Evolutionary conservation across 2,113 vertebrate species (phyloP), one percentile per base, ranked within the genome.

Genomic region (Spea bombifrons): DNA sequence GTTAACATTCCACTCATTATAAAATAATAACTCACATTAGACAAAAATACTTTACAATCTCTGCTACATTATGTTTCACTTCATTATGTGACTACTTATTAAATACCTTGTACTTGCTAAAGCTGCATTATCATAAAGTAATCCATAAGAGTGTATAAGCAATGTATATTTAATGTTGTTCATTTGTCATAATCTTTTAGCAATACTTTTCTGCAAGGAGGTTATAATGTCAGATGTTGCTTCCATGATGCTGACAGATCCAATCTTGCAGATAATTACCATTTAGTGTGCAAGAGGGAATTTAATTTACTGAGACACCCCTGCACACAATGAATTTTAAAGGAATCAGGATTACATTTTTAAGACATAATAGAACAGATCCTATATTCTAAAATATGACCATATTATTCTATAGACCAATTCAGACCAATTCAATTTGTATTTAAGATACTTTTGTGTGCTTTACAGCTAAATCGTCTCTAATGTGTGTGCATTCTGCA

Each of bases 191-290:
- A 94, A 95, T 96, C 96, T 96, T 94, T 94, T 93, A 30, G 94
- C 92, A 95, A 94, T 96, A 93, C 94, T 95, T 94, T 94, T 95
- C 93, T 94, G 93, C 96, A 95, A 95, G 96, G 93, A 97, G 95
- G 96, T 93, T 96, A 95, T 92, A 97, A 96, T 98, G 96, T 98
- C 96, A 98, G 95, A 93, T 94, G 94, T 57, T 95, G 96, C 95
- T 96, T 96, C 94, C 94, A 93, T 93, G 90, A 95, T 90, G 94
- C 94, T 96, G 96, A 98, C 97, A 98, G 95, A 94, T 98, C 95
- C 94, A 97, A 97, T 96, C 96, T 96, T 95, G 94, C 94, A 98
- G 94, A 98, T 98, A 97, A 99, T 99, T 99, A 98, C 95, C 97
- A 98, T 97, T 98, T 97, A 95, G 95, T 96, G 94, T 95, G 95